Percentiles rank a stretch among this genome's conserved stretches.
phyloP scores from a whole-genome alignment of 2,888 invertebrate genomes.

The Xestia ashworthii region DNA sequence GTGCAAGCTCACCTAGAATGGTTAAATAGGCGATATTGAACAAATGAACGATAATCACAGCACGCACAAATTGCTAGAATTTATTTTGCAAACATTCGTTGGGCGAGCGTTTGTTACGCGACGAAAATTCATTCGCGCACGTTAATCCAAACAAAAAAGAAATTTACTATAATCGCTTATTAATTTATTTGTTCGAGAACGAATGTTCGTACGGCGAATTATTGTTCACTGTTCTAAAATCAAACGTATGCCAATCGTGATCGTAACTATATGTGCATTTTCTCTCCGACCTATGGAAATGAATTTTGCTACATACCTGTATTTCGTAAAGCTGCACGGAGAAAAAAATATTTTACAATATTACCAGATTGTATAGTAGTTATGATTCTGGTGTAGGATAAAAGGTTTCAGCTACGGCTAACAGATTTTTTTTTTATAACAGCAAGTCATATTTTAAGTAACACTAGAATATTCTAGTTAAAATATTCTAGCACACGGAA shows the following conservation, averaged over 20 bases:
- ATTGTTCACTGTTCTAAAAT: background rate
- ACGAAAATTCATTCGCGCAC: background rate
- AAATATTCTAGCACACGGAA: too few relatives aligned
- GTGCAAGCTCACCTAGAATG: background rate
- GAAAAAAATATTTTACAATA: too few relatives aligned
- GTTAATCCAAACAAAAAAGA: background rate
- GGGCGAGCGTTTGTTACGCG: background rate
- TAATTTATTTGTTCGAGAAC: background rate
- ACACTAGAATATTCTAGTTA: too few relatives aligned
- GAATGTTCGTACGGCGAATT: too few relatives aligned
- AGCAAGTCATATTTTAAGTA: too few relatives aligned
- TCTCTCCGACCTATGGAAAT: accelerated
- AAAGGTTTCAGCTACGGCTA: too few relatives aligned
- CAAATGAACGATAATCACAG: background rate
- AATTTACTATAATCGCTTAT: background rate
- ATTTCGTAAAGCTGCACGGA: background rate
- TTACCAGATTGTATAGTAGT: too few relatives aligned
- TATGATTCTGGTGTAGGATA: too few relatives aligned
- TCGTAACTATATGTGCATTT: too few relatives aligned
- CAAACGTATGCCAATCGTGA: background rate
- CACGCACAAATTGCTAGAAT: background rate
- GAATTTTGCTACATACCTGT: background rate
- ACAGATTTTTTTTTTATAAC: too few relatives aligned
- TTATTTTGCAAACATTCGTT: background rate
- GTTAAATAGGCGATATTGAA: background rate